phyloP scores from a whole-genome alignment of 2,888 invertebrate species.

The Plebejus anna region DNA sequence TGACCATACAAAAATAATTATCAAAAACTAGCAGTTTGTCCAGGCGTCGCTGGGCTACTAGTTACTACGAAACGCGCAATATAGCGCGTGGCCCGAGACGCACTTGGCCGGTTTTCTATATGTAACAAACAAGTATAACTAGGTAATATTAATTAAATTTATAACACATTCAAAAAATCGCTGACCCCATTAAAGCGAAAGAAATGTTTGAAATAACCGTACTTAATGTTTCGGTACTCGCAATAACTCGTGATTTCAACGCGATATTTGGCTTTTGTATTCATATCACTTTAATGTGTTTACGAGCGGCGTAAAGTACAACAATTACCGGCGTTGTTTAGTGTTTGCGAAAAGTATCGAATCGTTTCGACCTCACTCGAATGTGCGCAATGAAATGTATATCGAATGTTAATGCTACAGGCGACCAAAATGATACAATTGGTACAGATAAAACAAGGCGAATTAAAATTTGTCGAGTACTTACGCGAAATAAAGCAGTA shows the following conservation, averaged over 20 bases:
- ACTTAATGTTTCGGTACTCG: conserved; percentile 56
- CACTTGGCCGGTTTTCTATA: background rate
- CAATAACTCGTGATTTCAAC: conserved; percentile 70
- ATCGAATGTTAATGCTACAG: conserved; percentile 34
- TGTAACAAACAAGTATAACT: background rate
- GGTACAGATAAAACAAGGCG: conserved; percentile 34
- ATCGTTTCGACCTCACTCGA: conserved; percentile 20
- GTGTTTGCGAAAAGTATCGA: conserved; percentile 54
- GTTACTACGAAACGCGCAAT: no score
- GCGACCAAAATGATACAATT: conserved; percentile 58
- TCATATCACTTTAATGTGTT: conserved; percentile 62
- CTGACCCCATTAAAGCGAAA: conserved; percentile 48
- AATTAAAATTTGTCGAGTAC: background rate
- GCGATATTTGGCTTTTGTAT: conserved; percentile 71
- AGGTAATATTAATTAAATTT: conserved; percentile 2
- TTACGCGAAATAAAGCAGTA: background rate
- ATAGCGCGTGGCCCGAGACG: no score
- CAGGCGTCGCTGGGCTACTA: no score
- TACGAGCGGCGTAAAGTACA: conserved; percentile 68
- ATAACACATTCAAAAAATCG: conserved; percentile 44
- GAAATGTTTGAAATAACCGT: conserved; percentile 51
- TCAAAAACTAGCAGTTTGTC: no score
- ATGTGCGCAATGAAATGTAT: conserved; percentile 52
- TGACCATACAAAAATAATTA: no score
- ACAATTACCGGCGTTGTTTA: conserved; percentile 74